Base-by-base conservation (phyloP, 1,140 invertebrate species). In the Pristionchus pacificus region DNA sequence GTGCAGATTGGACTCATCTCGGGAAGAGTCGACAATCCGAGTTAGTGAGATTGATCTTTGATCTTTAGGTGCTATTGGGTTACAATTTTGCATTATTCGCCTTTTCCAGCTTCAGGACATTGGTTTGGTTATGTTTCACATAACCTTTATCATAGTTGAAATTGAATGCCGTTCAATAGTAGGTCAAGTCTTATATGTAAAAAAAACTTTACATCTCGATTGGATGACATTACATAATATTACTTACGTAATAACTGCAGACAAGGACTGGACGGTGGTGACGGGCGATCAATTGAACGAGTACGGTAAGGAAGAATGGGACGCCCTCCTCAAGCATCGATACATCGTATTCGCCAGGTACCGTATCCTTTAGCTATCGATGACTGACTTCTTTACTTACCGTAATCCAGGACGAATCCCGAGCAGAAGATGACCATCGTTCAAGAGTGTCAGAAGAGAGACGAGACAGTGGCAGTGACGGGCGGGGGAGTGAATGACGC, bases 391-490 rank as follows among this genome's bases (percentile, higher is more conserved):
- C 6, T 49, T 49, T 6, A 49, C 38, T 49, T 49, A 13, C 24
- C 29, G 10, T 24, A 24, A 25, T 74, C 13, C 24, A 84, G 91
- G 32, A 91, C 90, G 0, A 91, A 91, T 0, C 91, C 91, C 0
- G 90, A 91, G 58, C 91, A 92, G 76, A 92, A 92, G 72, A 77
- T 92, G 1, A 87, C 90, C n/a, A 92, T 92, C 76, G 91, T 92
- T 0, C 90, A 91, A 84, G 90, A 89, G 57, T 91, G 89, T 78
- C 91, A 91, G 80, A 83, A 89, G 68, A 79, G 89, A 2, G 90
- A 90, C n/a, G 88, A 89, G 74, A 90, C 91, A 72, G 91, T 91
- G 13, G 90, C 90, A 2, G 90, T 91, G 0, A 91, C 90, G 61
- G 90, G 91, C 28, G 90, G 91, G 79, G 90, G 91, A 32, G 90